phyloP scores from a whole-genome alignment of 2,888 invertebrate species.

The Mesodorylaimus sp. region DNA sequence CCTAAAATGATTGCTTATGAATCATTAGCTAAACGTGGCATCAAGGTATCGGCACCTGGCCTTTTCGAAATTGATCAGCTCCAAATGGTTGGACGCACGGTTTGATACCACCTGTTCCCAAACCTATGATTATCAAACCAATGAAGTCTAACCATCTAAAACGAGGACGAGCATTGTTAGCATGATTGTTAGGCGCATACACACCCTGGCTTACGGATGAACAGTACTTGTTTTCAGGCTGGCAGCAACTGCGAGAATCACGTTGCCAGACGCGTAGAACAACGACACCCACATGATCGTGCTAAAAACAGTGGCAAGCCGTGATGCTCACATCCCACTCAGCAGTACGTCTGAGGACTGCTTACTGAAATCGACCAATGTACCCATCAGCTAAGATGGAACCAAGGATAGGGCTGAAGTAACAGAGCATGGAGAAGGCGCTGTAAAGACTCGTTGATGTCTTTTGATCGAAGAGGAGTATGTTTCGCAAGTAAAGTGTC shows the following conservation, averaged over 20 bases:
- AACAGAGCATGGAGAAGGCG: conserved; percentile 66
- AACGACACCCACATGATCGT: conserved; percentile 74
- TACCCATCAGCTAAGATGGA: conserved; percentile 82
- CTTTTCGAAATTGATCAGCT: conserved; percentile 35
- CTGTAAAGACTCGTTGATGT: conserved; percentile 71
- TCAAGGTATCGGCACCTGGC: no score
- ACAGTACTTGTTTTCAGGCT: conserved; percentile 21
- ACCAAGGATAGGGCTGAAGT: conserved; percentile 68
- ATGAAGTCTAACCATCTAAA: conserved; percentile 19
- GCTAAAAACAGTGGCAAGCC: conserved; percentile 35
- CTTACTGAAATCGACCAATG: conserved; percentile 62
- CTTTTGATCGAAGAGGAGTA: conserved; percentile 51
- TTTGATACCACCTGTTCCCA: conserved; percentile 38
- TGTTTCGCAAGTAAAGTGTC: conserved; percentile 62
- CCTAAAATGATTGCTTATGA: conserved; percentile 46
- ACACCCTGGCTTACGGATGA: conserved; percentile 20
- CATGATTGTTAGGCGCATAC: no score
- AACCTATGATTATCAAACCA: conserved; percentile 32
- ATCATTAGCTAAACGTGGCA: no score
- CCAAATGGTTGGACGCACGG: conserved; percentile 39
- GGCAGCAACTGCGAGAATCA: conserved; percentile 48
- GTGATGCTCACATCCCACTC: no score
- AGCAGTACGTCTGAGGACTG: no score
- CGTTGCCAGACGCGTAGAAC: conserved; percentile 61
- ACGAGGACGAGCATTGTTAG: neutral